Evolutionary conservation across 2,888 invertebrate genomes (phyloP), one percentile per base, ranked within the genome.

Genomic region (Adela reaumurella): DNA sequence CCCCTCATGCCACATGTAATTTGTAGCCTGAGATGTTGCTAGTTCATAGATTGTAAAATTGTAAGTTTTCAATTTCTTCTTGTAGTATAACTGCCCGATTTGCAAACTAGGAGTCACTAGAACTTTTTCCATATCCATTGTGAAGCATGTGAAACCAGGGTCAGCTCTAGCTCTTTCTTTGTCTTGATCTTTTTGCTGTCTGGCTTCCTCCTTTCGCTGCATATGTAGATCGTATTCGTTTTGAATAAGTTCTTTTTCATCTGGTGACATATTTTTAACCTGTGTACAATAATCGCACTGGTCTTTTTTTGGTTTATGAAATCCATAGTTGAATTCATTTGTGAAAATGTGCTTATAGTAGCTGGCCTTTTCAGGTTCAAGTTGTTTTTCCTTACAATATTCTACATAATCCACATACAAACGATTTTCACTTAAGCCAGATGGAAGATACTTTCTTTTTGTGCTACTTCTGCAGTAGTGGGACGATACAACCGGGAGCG

Each of bases 271-370:
- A 47, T 49, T 50, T 43, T 47, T 46, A 41, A 42, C 45, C 42
- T 52, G 52, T 17, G 46, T 48, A 44, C 52, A 52, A 49, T 50
- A 35, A 42, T 50, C 51, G 29, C 51, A 53, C 43, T 48, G 45
- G 19, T 53, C 52, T 45, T 54, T 52, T 44, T 51, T 50, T 19
- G 51, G 46, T 16, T 45, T 48, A 50, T 54, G 54, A 46, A 51
- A 52, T 20, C 50, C 49, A 35, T 52, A 49, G 28, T 52, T 53
- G 43, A 53, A 53, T 44, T 52, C 47, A 18, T 46, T 50, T 29
- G 47, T 52, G 19, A 52, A 50, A 44, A 53, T 53, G 17, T 17
- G 19, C 42, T 46, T 50, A 46, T 52, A 52, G 49, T 35, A 49
- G 46, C 46, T 48, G 45, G 28, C 17, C 43, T 49, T 49, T 47